phyloP scores from a whole-genome alignment of 2,113 vertebrate species.

The Neofelis nebulosa region DNA sequence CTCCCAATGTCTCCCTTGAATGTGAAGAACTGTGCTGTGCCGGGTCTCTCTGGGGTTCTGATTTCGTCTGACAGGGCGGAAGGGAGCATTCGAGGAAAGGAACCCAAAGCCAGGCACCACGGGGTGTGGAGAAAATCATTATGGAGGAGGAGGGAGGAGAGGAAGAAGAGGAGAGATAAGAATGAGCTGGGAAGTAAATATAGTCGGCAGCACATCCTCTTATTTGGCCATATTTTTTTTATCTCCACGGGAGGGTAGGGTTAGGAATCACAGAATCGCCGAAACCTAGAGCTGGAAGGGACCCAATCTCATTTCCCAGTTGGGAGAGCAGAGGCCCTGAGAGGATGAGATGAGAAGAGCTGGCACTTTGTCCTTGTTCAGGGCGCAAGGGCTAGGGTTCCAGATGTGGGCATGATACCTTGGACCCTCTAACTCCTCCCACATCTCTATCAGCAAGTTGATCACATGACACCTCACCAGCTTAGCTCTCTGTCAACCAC shows the following conservation, averaged over 20 bases:
- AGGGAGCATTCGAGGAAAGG: slow-evolving; percentile 52
- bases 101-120: background rate
- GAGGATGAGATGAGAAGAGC: background rate
- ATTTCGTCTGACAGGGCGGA: background rate
- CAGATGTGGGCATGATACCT: too few relatives aligned
- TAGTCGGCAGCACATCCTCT: background rate
- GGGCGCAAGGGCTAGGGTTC: background rate
- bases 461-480: too few relatives aligned
- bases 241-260: background rate
- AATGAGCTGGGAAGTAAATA: background rate
- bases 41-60: slow-evolving; percentile 45
- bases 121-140: background rate
- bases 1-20: slow-evolving; percentile 70
- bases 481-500: background rate
- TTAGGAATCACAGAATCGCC: background rate
- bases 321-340: background rate
- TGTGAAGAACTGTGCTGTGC: slow-evolving; percentile 46
- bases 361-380: background rate
- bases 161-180: background rate
- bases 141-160: background rate
- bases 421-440: background rate
- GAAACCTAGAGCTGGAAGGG: background rate
- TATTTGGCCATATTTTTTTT: background rate
- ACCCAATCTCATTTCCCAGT: background rate
- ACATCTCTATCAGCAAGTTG: background rate